Conservation (phyloP, 2,113 vertebrate species). For the Aegypius monachus region DNA sequence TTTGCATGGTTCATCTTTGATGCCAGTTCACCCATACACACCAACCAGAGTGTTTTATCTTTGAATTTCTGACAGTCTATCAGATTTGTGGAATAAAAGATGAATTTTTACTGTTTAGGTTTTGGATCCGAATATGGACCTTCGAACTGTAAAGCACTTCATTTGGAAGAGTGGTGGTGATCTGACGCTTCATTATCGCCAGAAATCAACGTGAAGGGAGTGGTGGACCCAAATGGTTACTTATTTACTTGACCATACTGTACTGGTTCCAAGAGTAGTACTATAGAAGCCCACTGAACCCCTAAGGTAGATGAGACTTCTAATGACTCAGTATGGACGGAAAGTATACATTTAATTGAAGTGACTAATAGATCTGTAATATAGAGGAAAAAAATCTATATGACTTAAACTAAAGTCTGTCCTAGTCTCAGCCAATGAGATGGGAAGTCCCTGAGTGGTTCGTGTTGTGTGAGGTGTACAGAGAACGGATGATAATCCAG, state of each 20-base stretch:
- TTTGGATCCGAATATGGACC: conserved; percentile 98
- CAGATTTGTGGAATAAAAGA: background rate
- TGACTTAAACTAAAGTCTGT: conserved; percentile 68
- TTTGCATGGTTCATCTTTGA: background rate
- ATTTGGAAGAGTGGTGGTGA: conserved; percentile 99
- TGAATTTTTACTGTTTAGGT: conserved; percentile 71
- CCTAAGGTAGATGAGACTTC: conserved; percentile 70
- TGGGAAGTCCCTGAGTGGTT: conserved; percentile 35
- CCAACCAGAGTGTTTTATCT: background rate
- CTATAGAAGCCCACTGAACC: conserved; percentile 72
- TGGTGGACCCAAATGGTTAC: background rate
- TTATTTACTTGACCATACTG: conserved; percentile 62
- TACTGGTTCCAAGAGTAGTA: conserved; percentile 72
- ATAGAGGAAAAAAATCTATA: conserved; percentile 67
- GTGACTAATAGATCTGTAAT: conserved; percentile 75
- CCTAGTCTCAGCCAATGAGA: conserved; percentile 38
- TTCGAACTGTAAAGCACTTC: conserved; percentile 92
- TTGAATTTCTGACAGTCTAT: background rate
- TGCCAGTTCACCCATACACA: background rate
- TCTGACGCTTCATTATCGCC: conserved; percentile 95
- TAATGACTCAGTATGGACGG: conserved; percentile 62
- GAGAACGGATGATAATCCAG: conserved; percentile 67
- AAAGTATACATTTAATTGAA: conserved; percentile 64
- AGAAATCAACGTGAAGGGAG: conserved; percentile 81
- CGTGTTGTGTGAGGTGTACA: conserved; percentile 65